Percentiles rank a stretch among this genome's conserved stretches.
These are phyloP conservation scores for Anodontia alba DNA, from an alignment of 2,888 invertebrate species.

Conservation along the genomic window DNA sequence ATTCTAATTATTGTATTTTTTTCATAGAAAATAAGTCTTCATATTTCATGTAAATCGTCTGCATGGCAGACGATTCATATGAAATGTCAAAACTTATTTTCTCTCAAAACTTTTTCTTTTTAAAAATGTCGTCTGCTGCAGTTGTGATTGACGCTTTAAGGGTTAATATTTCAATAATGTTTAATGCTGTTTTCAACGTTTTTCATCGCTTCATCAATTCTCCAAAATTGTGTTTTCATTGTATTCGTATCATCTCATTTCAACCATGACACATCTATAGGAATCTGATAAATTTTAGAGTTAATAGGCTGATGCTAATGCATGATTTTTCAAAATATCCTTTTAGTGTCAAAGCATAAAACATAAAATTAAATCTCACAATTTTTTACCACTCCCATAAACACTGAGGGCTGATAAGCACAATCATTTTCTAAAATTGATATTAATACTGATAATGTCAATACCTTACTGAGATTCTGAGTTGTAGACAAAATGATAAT, in stretches of 20 bases:
- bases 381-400: background rate
- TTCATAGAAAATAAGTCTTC: too few relatives aligned
- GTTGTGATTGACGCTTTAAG: too few relatives aligned
- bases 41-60: too few relatives aligned
- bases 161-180: constrained; percentile 21
- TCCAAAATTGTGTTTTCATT: constrained; percentile 5
- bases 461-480: too few relatives aligned
- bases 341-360: constrained; percentile 1
- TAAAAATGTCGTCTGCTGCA: too few relatives aligned
- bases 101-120: too few relatives aligned
- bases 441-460: background rate
- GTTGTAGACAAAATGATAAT: too few relatives aligned
- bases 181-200: constrained; percentile 14
- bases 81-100: too few relatives aligned
- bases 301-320: constrained; percentile 42
- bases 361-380: constrained; percentile 9
- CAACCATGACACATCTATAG: background rate
- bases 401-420: background rate
- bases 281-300: constrained; percentile 43
- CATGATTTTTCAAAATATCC: constrained; percentile 18
- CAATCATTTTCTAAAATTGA: background rate
- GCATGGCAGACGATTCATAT: too few relatives aligned
- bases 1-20: too few relatives aligned
- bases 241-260: background rate
- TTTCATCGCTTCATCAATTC: constrained; percentile 8